Base-by-base conservation (phyloP, 1,140 invertebrate genomes). In the Zaprionus nigranus region DNA sequence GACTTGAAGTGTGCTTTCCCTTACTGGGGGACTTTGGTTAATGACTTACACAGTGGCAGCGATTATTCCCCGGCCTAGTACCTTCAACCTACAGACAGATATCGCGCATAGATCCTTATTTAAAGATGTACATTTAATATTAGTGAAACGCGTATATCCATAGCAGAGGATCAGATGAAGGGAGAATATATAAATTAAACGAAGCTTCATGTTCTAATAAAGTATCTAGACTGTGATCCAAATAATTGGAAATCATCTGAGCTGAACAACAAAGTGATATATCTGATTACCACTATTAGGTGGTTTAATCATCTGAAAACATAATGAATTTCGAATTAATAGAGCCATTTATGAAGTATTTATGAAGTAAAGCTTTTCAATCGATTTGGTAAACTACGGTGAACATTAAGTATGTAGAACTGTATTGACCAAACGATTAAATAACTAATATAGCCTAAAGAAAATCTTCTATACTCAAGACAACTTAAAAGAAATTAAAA, bases 61-160 rank as follows among this genome's bases (percentile, higher is more conserved):
- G 11, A 80, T 69, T 9, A 24, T 30, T n/a, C 65, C 60, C 22
- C 77, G 78, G 1, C 78, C 78, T 40, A 80, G 3, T 4, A 79
- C 26, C 1, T 64, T 79, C 1, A 79, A 51, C 1, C 38, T 65
- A 9, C 77, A 80, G 1, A 17, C 1, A 0, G 30, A 9, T 13
- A 65, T n/a, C 17, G 36, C n/a, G 1, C 5, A 2, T 2, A 12
- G 11, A 6, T 64, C 49, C 15, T 61, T 15, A 24, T 79, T 58
- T 1, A 15, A 9, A 12, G 38, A 0, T 15, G 49, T 46, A 46
- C 75, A 79, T n/a, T 80, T 79, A 0, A 80, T 36, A 17, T 80
- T 79, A 2, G 76, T 79, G 5, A 54, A 43, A 13, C 77, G 77
- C 2, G 75, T 59, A 38, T 17, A 20, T 2, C 38, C 11, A 0